Percentiles rank a stretch among this genome's conserved stretches.
Conservation (phyloP, 23 tunicate genomes). For the Clavelina lepadiformis region DNA sequence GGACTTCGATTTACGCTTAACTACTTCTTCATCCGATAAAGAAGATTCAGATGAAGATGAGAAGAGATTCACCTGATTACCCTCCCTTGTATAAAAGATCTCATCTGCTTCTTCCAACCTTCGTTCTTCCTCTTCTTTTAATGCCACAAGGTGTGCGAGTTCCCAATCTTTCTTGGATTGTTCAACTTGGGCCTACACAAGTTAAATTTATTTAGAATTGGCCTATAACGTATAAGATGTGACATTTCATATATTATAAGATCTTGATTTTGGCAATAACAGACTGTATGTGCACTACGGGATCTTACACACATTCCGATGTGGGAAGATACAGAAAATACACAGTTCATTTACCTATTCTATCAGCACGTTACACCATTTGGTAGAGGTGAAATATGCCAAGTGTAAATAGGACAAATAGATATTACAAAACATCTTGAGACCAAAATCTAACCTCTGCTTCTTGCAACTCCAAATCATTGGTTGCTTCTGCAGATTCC, state of each 20-base stretch:
- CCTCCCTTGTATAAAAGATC: conserved; percentile 85
- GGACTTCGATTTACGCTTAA: conserved; percentile 6
- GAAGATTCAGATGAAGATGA: conserved; percentile 54
- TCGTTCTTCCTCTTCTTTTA: conserved; percentile 87
- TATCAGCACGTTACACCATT: too few relatives aligned
- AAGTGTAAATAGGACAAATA: too few relatives aligned
- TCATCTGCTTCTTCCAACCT: conserved; percentile 88
- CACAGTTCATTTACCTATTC: too few relatives aligned
- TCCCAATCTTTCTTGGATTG: conserved; percentile 90
- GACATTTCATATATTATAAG: too few relatives aligned
- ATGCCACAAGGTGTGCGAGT: conserved; percentile 68
- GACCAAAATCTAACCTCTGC: conserved; percentile 76
- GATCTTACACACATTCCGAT: too few relatives aligned
- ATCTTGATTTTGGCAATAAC: too few relatives aligned
- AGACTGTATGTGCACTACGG: too few relatives aligned
- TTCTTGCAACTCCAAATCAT: conserved; percentile 49
- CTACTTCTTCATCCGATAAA: conserved; percentile 1
- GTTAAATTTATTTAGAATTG: too few relatives aligned
- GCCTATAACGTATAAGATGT: too few relatives aligned
- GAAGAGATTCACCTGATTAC: conserved; percentile 79
- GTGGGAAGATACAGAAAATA: too few relatives aligned
- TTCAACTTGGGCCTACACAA: conserved; percentile 48
- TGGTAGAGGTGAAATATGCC: too few relatives aligned
- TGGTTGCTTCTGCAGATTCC: conserved; percentile 44
- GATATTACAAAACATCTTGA: too few relatives aligned